Conservation (phyloP, 2,888 invertebrate genomes). For the Archips xylosteana region DNA sequence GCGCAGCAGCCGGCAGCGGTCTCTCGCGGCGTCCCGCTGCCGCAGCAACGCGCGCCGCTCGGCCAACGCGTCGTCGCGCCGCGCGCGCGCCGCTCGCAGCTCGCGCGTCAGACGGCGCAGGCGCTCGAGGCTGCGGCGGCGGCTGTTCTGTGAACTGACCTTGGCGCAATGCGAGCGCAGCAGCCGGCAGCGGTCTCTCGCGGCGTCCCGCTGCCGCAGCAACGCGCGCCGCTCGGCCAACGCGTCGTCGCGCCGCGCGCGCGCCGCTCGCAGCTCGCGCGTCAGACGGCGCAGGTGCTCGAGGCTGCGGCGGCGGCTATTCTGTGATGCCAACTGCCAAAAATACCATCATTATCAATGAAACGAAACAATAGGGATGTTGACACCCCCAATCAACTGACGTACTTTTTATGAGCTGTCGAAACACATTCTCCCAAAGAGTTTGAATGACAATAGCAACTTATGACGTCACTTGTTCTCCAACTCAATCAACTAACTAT, state of each 20-base stretch:
- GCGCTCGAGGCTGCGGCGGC: conserved; percentile 75
- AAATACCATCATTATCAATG: too few species aligned
- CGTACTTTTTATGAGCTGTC: too few species aligned
- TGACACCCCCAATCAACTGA: too few species aligned
- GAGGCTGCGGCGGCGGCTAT: conserved; percentile 75
- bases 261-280: conserved; percentile 70
- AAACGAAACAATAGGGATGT: too few species aligned
- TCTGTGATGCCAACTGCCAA: conserved; percentile 75
- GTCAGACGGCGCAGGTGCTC: conserved; percentile 73
- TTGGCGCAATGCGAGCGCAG: conserved; percentile 62
- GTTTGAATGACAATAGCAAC: too few species aligned
- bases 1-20: conserved; percentile 58
- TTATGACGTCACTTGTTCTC: too few species aligned
- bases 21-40: conserved; percentile 57
- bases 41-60: conserved; percentile 61
- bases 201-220: conserved; percentile 54
- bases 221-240: conserved; percentile 63
- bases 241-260: conserved; percentile 68
- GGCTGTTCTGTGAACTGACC: conserved; percentile 77
- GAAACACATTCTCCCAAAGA: too few species aligned
- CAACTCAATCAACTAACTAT: too few species aligned
- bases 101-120: conserved; percentile 71
- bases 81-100: conserved; percentile 69
- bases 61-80: conserved; percentile 63
- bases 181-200: conserved; percentile 56